Percentiles rank a stretch among this genome's conserved stretches.
Conservation (phyloP, 2,113 vertebrate species). For the Plotosus lineatus region DNA sequence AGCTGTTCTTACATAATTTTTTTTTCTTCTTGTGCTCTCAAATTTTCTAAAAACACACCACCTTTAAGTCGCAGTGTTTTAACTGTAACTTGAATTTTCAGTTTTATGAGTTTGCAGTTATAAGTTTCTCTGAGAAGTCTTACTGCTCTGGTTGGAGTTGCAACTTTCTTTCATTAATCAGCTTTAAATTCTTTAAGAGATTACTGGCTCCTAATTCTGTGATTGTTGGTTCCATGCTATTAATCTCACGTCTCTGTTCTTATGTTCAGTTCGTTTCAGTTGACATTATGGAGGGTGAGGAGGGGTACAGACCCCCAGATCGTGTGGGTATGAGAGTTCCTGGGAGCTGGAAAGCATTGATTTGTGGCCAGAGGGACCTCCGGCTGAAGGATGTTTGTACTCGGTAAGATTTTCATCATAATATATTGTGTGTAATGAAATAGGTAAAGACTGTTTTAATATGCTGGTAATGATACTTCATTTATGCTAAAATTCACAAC, state of each 20-base stretch:
- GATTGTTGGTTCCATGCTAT: background rate
- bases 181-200: conserved; percentile 54
- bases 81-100: background rate
- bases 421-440: background rate
- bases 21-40: background rate
- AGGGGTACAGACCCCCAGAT: conserved; percentile 17
- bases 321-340: conserved; percentile 51
- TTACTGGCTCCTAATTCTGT: conserved; percentile 24
- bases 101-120: background rate
- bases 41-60: background rate
- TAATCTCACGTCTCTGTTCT: background rate
- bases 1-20: too few relatives aligned
- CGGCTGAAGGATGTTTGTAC: conserved; percentile 65
- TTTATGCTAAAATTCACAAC: background rate
- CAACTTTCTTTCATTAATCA: background rate
- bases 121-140: background rate
- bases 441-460: background rate
- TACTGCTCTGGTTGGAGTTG: background rate
- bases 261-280: background rate
- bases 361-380: conserved; percentile 52
- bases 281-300: conserved; percentile 59
- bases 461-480: background rate
- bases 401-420: conserved; percentile 61
- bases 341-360: background rate
- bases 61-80: background rate